phyloP scores from a whole-genome alignment of 2,888 invertebrate species.

The Lepidocyrtinus sp. region DNA sequence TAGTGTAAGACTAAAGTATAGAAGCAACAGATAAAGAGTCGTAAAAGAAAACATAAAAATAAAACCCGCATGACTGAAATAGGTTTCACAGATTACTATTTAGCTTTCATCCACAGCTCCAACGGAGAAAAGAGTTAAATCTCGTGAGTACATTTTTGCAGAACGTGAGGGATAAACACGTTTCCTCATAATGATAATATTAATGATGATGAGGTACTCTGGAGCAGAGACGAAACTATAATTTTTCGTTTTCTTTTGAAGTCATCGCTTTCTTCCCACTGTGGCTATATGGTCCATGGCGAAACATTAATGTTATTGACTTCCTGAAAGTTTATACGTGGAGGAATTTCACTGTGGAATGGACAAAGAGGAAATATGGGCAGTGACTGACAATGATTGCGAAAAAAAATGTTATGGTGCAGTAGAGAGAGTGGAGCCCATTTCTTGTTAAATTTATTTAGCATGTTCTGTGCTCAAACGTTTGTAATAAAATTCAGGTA shows the following conservation, averaged over 20 bases:
- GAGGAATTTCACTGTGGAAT: too few relatives aligned
- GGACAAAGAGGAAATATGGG: background rate
- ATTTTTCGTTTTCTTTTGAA: background rate
- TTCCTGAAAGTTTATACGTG: background rate
- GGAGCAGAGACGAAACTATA: background rate
- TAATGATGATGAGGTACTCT: slow-evolving; percentile 10
- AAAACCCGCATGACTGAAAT: slow-evolving; percentile 15
- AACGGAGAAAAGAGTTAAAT: background rate
- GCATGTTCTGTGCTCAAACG: background rate
- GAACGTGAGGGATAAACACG: slow-evolving; percentile 19
- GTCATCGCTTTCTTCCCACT: background rate
- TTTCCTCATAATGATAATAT: background rate
- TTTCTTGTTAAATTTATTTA: background rate
- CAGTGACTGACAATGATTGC: background rate
- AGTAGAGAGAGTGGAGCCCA: background rate
- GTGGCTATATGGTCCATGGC: too few relatives aligned
- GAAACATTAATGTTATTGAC: background rate
- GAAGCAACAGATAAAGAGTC: slow-evolving; percentile 22
- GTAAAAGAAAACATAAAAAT: background rate
- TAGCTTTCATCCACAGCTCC: background rate
- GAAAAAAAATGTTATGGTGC: background rate
- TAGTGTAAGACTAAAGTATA: background rate
- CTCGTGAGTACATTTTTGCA: slow-evolving; percentile 18
- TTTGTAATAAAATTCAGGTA: background rate
- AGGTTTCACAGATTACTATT: background rate